Evolutionary conservation across 92 coral and sea anemone species (phyloP), one percentile per base, ranked within the genome.

Genomic region (Galaxea fascicularis): DNA sequence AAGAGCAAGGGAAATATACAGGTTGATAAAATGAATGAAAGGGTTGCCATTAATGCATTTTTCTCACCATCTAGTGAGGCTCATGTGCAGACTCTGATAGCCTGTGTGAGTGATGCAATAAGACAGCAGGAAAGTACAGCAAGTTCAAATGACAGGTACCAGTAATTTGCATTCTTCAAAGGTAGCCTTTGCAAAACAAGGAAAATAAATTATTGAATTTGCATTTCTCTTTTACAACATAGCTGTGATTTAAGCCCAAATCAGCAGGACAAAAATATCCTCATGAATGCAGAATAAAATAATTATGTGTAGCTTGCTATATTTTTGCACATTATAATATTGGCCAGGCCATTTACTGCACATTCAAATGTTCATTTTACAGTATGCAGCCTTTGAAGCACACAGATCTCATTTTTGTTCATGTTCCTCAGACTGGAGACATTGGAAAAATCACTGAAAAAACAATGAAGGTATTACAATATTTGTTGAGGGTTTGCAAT

Each of bases 371-470:
- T 46, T 67, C 2, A 3, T 29, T 54, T 79, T 86, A 49, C 77
- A 89, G 93, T 63, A 54, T 76, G 17, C 80, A 60, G 24, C 93
- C 91, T 4, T 69, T 96, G 57, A 90, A 89, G 70, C 78, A 82
- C 82, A 60, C 93, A 41, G 98, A 96, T 81, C 91, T 96, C 64
- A 89, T 88, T 11, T 46, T 96, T 41, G 65, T 96, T 45, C 99
- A 96, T 87, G 98, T 96, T 41, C 86, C 90, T 20, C 92, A 79
- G 47, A 90, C 91, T 65, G 94, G 94, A 47, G 99, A 96, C 24
- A 90, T 91, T 57, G 84, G 88, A 69, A 96, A 96, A 69, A 28
- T 94, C 77, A 83, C 95, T 68, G 99, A 96, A 44, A 96, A 94
- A 71, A 84, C 92, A 35, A 87, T 91, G 26, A 93, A 93, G 98